phyloP scores from a whole-genome alignment of 2,797 vertebrate species.

The Botia kubotai region DNA sequence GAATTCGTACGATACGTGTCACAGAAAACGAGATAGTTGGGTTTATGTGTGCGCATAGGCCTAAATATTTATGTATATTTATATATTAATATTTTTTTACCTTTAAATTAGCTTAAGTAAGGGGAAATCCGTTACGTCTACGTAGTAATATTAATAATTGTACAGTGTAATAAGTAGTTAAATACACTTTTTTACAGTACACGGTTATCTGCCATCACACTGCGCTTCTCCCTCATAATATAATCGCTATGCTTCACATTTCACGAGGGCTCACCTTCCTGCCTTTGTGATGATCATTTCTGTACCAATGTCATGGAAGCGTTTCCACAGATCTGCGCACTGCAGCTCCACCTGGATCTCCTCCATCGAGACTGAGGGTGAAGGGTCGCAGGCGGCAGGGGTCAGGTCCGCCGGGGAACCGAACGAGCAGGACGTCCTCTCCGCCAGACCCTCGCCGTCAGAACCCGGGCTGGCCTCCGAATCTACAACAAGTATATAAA shows the following conservation, averaged over 20 bases:
- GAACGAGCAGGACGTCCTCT: constrained; percentile 93
- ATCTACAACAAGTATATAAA: constrained; percentile 74
- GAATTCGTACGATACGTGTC: too few species aligned
- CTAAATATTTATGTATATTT: too few species aligned
- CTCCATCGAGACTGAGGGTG: constrained; percentile 91
- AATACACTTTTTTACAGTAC: too few species aligned
- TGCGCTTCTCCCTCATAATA: neutral
- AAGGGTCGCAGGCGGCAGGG: constrained; percentile 76
- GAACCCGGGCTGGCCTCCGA: constrained; percentile 95
- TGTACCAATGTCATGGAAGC: constrained; percentile 98
- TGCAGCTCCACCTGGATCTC: constrained; percentile 98
- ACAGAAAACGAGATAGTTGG: too few species aligned
- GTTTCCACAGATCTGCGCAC: constrained; percentile 97
- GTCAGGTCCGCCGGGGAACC: constrained; percentile 85
- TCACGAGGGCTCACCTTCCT: constrained; percentile 84
- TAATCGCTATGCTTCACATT: neutral
- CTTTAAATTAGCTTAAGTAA: too few species aligned
- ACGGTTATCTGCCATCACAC: too few species aligned
- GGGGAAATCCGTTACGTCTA: too few species aligned
- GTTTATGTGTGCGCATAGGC: too few species aligned
- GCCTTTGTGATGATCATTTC: constrained; percentile 99
- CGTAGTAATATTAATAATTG: too few species aligned
- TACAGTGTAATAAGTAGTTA: too few species aligned
- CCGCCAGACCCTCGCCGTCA: constrained; percentile 90
- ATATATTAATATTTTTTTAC: too few species aligned